Percentiles rank a stretch among this genome's conserved stretches.
These are phyloP conservation scores for Mesembrinibis cayennensis DNA, from an alignment of 2,113 vertebrate genomes.

Conservation along the genomic window DNA sequence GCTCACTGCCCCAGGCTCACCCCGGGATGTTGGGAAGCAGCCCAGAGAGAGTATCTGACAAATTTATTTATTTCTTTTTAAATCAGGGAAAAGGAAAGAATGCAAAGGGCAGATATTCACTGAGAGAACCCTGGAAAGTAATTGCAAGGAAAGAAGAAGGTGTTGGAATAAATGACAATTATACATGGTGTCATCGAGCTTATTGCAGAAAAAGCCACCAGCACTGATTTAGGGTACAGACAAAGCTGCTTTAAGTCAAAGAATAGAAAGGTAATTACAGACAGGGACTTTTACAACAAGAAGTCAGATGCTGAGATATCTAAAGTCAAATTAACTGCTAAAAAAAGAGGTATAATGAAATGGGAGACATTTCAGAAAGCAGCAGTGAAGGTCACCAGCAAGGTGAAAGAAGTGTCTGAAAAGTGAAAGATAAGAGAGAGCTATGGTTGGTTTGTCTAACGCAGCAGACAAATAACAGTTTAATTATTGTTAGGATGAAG, in stretches of 20 bases:
- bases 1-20: background rate
- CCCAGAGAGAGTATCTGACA: background rate
- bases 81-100: background rate
- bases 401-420: background rate
- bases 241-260: background rate
- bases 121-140: background rate
- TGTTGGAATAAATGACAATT: background rate
- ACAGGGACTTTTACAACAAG: background rate
- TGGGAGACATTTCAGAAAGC: background rate
- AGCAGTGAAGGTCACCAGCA: background rate
- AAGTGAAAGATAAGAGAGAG: background rate
- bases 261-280: background rate
- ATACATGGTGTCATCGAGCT: background rate
- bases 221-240: background rate
- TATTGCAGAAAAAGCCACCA: background rate
- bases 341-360: background rate
- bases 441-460: background rate
- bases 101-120: background rate
- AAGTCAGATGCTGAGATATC: background rate
- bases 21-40: background rate
- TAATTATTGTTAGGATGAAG: background rate
- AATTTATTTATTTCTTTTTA: background rate
- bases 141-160: background rate
- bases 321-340: background rate
- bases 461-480: background rate